Conservation (phyloP, 2,888 invertebrate species). For the Tiliacea citrago region DNA sequence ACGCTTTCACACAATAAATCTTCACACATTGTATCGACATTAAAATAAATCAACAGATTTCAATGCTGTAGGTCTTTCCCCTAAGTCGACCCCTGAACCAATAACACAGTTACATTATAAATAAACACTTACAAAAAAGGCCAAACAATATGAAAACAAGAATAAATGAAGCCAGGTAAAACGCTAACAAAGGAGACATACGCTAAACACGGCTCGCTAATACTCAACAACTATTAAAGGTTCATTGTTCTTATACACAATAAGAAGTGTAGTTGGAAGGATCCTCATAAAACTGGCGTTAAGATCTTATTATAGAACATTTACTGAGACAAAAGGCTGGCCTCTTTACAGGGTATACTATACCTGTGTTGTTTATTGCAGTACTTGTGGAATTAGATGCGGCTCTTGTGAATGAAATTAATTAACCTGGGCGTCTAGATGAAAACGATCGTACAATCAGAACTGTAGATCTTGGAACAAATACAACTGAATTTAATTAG, state of each 20-base stretch:
- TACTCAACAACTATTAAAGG: constrained; percentile 67
- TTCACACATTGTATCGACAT: constrained; percentile 38
- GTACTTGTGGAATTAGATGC: constrained; percentile 53
- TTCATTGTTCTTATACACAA: constrained; percentile 67
- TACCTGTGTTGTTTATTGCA: constrained; percentile 48
- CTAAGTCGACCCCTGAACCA: constrained; percentile 31
- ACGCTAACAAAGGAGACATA: constrained; percentile 35
- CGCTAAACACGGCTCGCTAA: constrained; percentile 55
- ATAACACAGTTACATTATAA: constrained; percentile 55
- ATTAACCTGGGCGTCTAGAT: constrained; percentile 35
- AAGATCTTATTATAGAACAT: constrained; percentile 64
- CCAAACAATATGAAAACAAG: constrained; percentile 28
- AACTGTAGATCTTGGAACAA: constrained; percentile 5
- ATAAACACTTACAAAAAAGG: constrained; percentile 54
- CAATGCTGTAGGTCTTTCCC: constrained; percentile 58
- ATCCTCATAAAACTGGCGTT: constrained; percentile 65
- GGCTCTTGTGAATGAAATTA: constrained; percentile 60
- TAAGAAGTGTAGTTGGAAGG: constrained; percentile 65
- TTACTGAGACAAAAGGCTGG: constrained; percentile 61
- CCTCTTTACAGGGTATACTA: constrained; percentile 51
- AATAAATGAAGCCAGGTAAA: constrained; percentile 51
- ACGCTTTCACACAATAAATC: constrained; percentile 37
- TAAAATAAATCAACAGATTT: constrained; percentile 53
- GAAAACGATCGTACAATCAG: constrained; percentile 14
- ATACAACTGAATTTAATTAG: neutral